Evolutionary conservation across 2,797 vertebrate species (phyloP).

Genomic region (Melopsittacus undulatus): DNA sequence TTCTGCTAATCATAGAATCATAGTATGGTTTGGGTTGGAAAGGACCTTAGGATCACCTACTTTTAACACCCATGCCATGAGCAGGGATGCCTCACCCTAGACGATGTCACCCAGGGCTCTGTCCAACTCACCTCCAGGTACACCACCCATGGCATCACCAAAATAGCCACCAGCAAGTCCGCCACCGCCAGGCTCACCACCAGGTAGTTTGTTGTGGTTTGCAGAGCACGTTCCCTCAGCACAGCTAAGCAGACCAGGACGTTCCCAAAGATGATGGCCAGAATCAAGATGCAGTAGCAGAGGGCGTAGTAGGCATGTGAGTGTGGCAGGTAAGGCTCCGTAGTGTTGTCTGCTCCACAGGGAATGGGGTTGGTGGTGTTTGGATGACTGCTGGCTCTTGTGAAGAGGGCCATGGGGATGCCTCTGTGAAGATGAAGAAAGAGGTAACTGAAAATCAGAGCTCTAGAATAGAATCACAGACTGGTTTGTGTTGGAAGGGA

Average conservation of each 20-base stretch:
- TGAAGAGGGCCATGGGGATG: constrained; percentile 82
- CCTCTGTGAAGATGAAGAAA: constrained; percentile 63
- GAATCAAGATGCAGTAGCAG: constrained; percentile 88
- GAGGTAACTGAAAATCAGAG: background rate
- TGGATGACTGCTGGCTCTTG: constrained; percentile 74
- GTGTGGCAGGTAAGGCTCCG: constrained; percentile 5
- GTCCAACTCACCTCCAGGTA: constrained; percentile 87
- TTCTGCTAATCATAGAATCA: background rate
- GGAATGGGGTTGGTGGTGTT: constrained; percentile 76
- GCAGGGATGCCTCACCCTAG: background rate
- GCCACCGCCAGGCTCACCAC: constrained; percentile 93
- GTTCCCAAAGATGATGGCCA: constrained; percentile 93
- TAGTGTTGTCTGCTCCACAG: constrained; percentile 70
- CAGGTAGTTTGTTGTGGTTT: constrained; percentile 95
- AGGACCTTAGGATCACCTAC: background rate
- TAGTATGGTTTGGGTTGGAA: background rate
- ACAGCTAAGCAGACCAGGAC: constrained; percentile 91
- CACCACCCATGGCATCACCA: constrained; percentile 96
- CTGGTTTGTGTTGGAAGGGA: no score
- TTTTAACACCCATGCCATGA: background rate
- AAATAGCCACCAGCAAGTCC: constrained; percentile 89
- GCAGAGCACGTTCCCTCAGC: constrained; percentile 86
- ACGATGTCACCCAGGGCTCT: background rate
- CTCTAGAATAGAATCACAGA: background rate
- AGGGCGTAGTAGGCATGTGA: constrained; percentile 86